Evolutionary conservation across 2,888 invertebrate genomes (phyloP).

Genomic region (Exephanes ischioxanthus): DNA sequence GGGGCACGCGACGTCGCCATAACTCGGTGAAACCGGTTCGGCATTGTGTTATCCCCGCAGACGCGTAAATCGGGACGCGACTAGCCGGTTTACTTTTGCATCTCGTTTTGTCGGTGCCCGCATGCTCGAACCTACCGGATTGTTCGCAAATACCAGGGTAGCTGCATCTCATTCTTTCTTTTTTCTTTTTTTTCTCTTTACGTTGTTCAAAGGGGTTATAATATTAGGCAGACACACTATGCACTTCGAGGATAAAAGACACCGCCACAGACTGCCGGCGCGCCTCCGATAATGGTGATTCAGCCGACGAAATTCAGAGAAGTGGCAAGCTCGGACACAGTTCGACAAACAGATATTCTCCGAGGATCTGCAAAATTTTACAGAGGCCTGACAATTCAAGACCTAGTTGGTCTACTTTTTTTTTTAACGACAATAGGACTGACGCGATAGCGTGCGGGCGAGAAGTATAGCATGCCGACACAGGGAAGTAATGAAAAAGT

Average conservation of each 20-base stretch:
- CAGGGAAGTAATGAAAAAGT: conserved; percentile 32
- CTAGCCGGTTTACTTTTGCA: conserved; percentile 56
- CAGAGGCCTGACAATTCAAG: conserved; percentile 1
- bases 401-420: conserved; percentile 17
- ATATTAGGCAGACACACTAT: conserved; percentile 57
- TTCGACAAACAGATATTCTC: conserved; percentile 1
- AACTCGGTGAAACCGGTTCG: conserved; percentile 60
- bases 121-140: conserved; percentile 63
- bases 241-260: conserved; percentile 54
- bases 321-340: conserved; percentile 3
- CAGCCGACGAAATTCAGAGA: background rate
- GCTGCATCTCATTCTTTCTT: conserved; percentile 11
- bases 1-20: conserved; percentile 66
- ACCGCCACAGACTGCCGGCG: conserved; percentile 47
- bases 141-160: conserved; percentile 65
- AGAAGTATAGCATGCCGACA: conserved; percentile 34
- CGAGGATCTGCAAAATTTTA: background rate
- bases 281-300: conserved; percentile 4
- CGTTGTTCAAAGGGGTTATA: conserved; percentile 57
- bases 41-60: conserved; percentile 55
- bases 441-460: conserved; percentile 39
- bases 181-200: conserved; percentile 50
- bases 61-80: conserved; percentile 49
- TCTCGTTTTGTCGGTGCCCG: conserved; percentile 63
- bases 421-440: conserved; percentile 6